phyloP scores from a whole-genome alignment of 1,140 invertebrate species.

The Argopecten irradians region DNA sequence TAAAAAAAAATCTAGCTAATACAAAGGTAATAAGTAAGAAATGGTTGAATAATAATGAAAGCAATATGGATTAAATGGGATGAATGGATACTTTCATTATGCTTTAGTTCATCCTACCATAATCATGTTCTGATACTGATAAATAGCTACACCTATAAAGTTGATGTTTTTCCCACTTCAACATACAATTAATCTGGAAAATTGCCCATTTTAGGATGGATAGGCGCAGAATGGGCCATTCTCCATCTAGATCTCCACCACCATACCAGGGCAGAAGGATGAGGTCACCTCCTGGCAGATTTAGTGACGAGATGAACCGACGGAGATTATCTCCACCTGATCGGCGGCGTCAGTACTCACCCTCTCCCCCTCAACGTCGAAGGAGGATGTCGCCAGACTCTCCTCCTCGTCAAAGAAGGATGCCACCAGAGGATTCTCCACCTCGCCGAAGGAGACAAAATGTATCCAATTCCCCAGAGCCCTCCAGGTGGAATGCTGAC shows the following conservation, averaged over 20 bases:
- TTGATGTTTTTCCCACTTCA: not conserved
- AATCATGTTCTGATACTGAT: not conserved
- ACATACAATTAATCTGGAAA: not conserved
- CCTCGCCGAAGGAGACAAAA: not conserved
- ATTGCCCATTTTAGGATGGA: not conserved
- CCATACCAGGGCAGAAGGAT: not conserved
- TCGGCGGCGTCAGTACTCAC: not conserved
- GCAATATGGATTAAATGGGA: too few species aligned
- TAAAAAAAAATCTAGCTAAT: too few species aligned
- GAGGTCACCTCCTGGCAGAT: constrained; percentile 5
- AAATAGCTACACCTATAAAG: not conserved
- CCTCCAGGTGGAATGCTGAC: not conserved
- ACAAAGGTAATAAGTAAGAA: too few species aligned
- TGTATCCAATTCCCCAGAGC: not conserved
- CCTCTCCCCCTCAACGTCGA: not conserved
- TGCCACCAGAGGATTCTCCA: not conserved
- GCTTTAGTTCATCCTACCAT: too few species aligned
- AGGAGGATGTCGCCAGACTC: not conserved
- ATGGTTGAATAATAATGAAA: too few species aligned
- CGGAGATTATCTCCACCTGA: not conserved
- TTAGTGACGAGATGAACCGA: not conserved
- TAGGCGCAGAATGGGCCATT: not conserved
- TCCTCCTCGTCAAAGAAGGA: not conserved
- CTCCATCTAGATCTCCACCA: not conserved
- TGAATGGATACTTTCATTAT: too few species aligned